phyloP scores from a whole-genome alignment of 2,113 vertebrate species.

The Mustelus asterias region DNA sequence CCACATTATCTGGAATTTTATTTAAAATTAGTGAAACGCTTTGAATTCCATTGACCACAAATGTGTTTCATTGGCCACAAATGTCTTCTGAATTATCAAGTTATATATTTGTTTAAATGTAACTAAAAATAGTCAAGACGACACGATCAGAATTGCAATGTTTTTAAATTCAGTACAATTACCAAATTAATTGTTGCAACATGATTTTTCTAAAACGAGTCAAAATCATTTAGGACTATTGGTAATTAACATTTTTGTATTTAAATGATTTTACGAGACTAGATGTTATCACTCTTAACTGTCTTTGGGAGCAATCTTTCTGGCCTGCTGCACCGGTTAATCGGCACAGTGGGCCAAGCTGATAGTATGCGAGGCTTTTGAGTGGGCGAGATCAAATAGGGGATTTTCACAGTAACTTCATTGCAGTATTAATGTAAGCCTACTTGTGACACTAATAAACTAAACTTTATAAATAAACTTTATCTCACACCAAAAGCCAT shows the following conservation, averaged over 20 bases:
- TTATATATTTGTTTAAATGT: background rate
- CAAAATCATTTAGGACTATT: background rate
- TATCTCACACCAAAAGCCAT: too few species aligned
- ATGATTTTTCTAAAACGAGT: background rate
- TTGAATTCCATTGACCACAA: background rate
- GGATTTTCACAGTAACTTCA: too few species aligned
- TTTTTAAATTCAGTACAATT: background rate
- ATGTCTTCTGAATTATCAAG: background rate
- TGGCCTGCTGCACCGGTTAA: too few species aligned
- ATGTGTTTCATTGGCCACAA: background rate
- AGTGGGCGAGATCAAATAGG: too few species aligned
- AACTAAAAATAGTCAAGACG: background rate
- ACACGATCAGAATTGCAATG: background rate
- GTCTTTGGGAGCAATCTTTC: background rate
- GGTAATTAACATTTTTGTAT: background rate
- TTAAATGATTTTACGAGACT: background rate
- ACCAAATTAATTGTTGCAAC: background rate
- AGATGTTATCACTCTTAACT: background rate
- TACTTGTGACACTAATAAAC: too few species aligned
- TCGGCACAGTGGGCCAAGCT: too few species aligned
- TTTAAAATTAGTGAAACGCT: background rate
- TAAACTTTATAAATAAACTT: too few species aligned
- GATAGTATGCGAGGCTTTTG: too few species aligned
- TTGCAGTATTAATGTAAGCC: too few species aligned
- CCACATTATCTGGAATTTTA: background rate